phyloP scores from a whole-genome alignment of 2,113 vertebrate species.

The Kobus ellipsiprymnus region DNA sequence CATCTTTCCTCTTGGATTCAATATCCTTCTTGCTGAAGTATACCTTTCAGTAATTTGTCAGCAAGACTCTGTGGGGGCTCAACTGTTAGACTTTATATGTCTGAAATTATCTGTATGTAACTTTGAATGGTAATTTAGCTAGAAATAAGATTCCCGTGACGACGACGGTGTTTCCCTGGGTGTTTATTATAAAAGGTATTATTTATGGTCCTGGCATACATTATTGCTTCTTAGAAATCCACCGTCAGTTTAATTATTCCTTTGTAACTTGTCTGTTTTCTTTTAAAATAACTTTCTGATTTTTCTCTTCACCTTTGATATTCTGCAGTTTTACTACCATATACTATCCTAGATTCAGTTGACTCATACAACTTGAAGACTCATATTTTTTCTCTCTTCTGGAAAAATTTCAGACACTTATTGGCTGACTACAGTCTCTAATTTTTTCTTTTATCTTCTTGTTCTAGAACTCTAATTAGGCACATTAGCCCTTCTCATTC shows the following conservation, averaged over 20 bases:
- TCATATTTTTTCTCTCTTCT: background rate
- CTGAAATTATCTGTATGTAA: background rate
- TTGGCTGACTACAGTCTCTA: background rate
- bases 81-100: background rate
- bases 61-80: background rate
- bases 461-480: background rate
- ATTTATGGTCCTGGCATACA: background rate
- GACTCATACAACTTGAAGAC: background rate
- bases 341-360: background rate
- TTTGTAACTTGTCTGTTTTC: background rate
- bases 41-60: background rate
- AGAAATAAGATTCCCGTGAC: background rate
- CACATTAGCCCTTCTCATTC: background rate
- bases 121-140: background rate
- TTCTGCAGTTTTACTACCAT: background rate
- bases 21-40: background rate
- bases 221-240: background rate
- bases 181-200: background rate
- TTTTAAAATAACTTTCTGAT: background rate
- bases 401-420: background rate
- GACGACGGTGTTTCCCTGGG: background rate
- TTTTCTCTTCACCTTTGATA: background rate
- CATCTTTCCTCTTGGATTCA: background rate
- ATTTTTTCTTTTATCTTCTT: background rate
- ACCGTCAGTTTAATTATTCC: background rate